Base-by-base conservation (phyloP, 2,888 invertebrate species). In the Drosophila imparisetae region DNA sequence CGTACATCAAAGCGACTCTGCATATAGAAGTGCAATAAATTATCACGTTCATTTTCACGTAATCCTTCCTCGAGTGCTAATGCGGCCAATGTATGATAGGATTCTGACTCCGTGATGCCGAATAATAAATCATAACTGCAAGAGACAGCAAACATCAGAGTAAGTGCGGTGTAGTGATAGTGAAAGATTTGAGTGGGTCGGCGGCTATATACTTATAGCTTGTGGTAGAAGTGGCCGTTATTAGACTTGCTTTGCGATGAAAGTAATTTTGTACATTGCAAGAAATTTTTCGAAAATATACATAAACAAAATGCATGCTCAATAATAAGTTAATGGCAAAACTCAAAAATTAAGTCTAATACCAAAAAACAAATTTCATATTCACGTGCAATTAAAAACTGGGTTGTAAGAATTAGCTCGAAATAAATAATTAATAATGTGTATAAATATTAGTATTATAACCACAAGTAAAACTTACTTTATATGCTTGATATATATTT, bases 41-140 rank as follows among this genome's bases (percentile, higher is more conserved):
- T 95, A 90, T 97, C 96, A 72, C 96, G 94, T 88, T 97, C 96
- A 75, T 95, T 95, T 91, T 96, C 96, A 73, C 95, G 92, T 90
- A 97, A 94, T 21, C 97, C 97, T 75, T 96, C 95, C 67, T 95
- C 94, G 30, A 97, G 93, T 74, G 95, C 96, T 83, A 86, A 86
- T 21, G 95, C 95, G 61, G 96, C 95, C 78, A 97, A 94, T 73
- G 96, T 94, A 90, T 97, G 96, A 91, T 96, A 96, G 85, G 96
- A 96, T 92, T 97, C 97, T 78, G 95, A 93, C 93, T 97, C 96
- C 24, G 97, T 96, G 63, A 97, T 95, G 29, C 98, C 98, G 89
- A 96, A 96, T 92, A 98, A 94, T 78, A 98, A 94, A 92, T 98
- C 98, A 92, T 96, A 97, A 86, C 97, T 97, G 92, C 57, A 92